Percentiles rank a stretch among this genome's conserved stretches.
Evolutionary conservation across 2,113 vertebrate species (phyloP).

Genomic region (Paedocypris sp.): DNA sequence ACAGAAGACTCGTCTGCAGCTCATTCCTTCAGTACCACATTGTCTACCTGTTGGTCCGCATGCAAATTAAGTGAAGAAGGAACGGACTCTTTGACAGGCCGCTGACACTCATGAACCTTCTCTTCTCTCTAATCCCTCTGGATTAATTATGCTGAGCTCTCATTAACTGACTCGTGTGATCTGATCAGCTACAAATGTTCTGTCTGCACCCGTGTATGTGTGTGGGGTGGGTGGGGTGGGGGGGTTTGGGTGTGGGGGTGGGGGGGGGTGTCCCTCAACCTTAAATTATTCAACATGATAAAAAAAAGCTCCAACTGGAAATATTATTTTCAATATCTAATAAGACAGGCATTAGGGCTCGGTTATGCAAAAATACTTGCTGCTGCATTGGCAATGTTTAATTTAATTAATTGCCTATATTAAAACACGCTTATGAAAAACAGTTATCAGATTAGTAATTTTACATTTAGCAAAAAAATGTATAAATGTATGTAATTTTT

Average conservation of each 20-base stretch:
- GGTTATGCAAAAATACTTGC: too few species aligned
- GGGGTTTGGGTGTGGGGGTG: background rate
- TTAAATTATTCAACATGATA: background rate
- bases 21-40: too few species aligned
- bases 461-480: too few species aligned
- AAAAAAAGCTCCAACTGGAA: background rate
- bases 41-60: conserved; percentile 1
- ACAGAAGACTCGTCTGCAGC: too few species aligned
- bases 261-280: background rate
- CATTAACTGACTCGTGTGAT: conserved; percentile 6
- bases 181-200: conserved; percentile 1
- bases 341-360: too few species aligned
- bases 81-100: too few species aligned
- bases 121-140: background rate
- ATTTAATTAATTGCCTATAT: too few species aligned
- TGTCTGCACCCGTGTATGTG: background rate
- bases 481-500: too few species aligned
- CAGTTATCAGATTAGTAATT: too few species aligned
- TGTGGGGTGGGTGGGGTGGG: background rate
- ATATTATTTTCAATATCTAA: too few species aligned
- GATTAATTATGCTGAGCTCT: conserved; percentile 18
- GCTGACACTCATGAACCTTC: conserved; percentile 8
- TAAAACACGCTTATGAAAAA: too few species aligned
- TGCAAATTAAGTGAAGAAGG: conserved; percentile 8
- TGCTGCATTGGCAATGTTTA: too few species aligned